Base-by-base conservation (phyloP, 2,888 invertebrate species). In the Bibio marci region DNA sequence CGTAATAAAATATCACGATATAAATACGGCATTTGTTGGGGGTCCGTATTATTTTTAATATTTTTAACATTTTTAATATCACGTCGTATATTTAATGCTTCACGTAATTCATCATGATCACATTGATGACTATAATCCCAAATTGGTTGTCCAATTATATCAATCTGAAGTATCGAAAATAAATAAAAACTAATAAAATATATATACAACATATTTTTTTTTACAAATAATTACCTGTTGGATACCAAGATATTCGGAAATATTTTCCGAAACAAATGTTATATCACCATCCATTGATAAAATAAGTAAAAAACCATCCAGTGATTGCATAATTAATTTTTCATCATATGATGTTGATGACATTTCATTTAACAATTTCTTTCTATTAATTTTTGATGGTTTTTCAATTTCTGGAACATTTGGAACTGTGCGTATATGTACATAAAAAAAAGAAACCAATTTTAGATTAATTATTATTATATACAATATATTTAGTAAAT, bases 61-160 rank as follows among this genome's bases (percentile, higher is more conserved):
- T 52, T 41, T 49, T 55, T 39, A 53, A 57, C 35, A 10, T 37
- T 39, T 18, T 39, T 37, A 28, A 33, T 30, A 8, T 37, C 40
- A 25, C 40, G 44, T 42, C 58, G 64, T 2, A 63, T 53, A 42
- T 71, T 71, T 10, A 73, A 57, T 0, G 70, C 67, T 39, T 73
- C 73, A 30, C 70, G 70, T 26, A 94, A 74, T 62, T 95, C 94
- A 25, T 85, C 85, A 55, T 94, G 92, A 62, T 97, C 97, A 57
- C 91, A 90, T 4, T 88, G 90, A 61, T 95, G 94, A 45, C 82
- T 79, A 63, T 90, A 94, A 54, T 95, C 94, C 63, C 78, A 90
- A 30, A 95, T 74, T 55, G 81, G 87, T 56, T 92, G 88, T 2
- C 95, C 95, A 74, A 95, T 79, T 56, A 95, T 71, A 59, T 95